A percentile compares a stretch with the other conserved stretches of the same genome.
These are phyloP conservation scores for Hydrotaea diabolus DNA, from an alignment of 2,888 invertebrate species.

Conservation along the genomic window DNA sequence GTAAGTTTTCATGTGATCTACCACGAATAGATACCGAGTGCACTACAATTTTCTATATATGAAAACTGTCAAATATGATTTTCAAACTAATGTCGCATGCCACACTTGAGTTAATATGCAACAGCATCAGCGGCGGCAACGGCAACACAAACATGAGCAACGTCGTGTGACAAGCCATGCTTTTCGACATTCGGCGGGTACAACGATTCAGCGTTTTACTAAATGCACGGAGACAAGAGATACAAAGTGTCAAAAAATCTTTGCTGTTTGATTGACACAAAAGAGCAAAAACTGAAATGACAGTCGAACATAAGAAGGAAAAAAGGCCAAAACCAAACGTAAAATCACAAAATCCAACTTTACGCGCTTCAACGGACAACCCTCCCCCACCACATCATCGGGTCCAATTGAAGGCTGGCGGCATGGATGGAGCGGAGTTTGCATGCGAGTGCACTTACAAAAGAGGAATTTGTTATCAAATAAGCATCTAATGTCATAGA, in stretches of 20 bases:
- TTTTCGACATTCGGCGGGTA: not conserved
- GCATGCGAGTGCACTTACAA: constrained; percentile 14
- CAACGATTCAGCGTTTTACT: constrained; percentile 43
- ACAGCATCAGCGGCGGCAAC: constrained; percentile 30
- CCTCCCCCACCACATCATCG: not conserved
- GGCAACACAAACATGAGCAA: constrained; percentile 37
- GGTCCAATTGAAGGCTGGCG: constrained; percentile 18
- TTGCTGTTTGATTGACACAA: constrained; percentile 65
- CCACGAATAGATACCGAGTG: constrained; percentile 16
- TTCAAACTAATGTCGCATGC: constrained; percentile 67
- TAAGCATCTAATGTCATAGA: constrained; percentile 60
- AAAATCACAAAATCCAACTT: not conserved
- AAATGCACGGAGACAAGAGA: constrained; percentile 33
- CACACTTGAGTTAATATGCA: constrained; percentile 64
- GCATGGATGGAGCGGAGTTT: constrained; percentile 21
- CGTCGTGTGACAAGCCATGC: not conserved
- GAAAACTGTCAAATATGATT: constrained; percentile 64
- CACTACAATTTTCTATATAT: not conserved
- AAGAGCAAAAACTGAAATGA: constrained; percentile 64
- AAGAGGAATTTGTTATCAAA: constrained; percentile 51
- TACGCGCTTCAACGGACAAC: not conserved
- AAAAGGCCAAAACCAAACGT: constrained; percentile 15
- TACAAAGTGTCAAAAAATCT: constrained; percentile 66
- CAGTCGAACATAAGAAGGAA: constrained; percentile 55
- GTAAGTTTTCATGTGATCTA: not conserved